Evolutionary conservation across 30 jellyfish, hydroid and myxozoan species (phyloP).

Genomic region (Euphysa ruthae): DNA sequence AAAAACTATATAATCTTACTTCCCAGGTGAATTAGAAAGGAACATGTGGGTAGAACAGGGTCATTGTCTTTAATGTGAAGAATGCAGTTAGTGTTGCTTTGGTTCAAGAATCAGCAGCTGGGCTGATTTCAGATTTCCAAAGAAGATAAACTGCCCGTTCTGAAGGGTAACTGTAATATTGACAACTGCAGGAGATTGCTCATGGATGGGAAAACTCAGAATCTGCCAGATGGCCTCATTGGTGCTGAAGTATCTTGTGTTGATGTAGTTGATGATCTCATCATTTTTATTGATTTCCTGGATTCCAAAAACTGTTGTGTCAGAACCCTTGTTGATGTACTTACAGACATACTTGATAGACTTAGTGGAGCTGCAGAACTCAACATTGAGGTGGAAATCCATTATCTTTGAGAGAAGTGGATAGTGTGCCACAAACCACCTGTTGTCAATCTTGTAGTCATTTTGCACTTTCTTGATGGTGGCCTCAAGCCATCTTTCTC

Average conservation of each 20-base stretch:
- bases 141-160: neutral
- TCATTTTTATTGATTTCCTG: neutral
- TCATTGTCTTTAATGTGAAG: slow-evolving; percentile 5
- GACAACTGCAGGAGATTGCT: neutral
- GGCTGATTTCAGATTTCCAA: neutral
- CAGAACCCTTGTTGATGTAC: slow-evolving; percentile 50
- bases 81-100: neutral
- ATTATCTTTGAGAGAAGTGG: slow-evolving; percentile 21
- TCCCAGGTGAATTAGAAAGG: slow-evolving; percentile 13
- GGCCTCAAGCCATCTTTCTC: neutral
- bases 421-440: slow-evolving; percentile 57
- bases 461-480: neutral
- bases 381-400: slow-evolving; percentile 41
- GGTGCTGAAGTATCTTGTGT: slow-evolving; percentile 33
- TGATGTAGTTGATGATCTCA: neutral
- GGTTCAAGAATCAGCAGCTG: neutral
- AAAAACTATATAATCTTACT: too few species aligned
- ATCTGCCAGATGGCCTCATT: slow-evolving; percentile 51
- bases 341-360: slow-evolving; percentile 28
- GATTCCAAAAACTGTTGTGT: slow-evolving; percentile 37
- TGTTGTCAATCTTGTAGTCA: slow-evolving; percentile 7
- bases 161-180: neutral
- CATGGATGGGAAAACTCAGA: slow-evolving; percentile 16
- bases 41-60: slow-evolving; percentile 4
- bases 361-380: slow-evolving; percentile 19